Percentiles rank a stretch among this genome's conserved stretches.
phyloP scores from a whole-genome alignment of 1,140 invertebrate genomes.

The Bombus balteatus region DNA sequence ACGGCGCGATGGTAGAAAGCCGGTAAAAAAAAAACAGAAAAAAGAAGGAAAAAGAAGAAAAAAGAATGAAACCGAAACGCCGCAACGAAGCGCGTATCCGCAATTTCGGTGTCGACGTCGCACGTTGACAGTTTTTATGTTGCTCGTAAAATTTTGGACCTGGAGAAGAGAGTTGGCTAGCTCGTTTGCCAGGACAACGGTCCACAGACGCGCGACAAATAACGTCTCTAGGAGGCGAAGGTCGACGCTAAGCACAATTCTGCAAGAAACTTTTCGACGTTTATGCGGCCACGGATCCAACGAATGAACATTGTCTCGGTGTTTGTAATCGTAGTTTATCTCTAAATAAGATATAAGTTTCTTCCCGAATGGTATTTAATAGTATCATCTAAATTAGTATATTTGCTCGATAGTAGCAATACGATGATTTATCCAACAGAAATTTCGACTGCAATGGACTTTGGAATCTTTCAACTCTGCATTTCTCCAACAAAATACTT shows the following conservation, averaged over 20 bases:
- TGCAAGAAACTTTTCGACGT: constrained; percentile 13
- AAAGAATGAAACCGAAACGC: not conserved
- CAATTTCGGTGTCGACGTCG: constrained; percentile 13
- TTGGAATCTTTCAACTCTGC: too few species aligned
- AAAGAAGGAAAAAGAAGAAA: not conserved
- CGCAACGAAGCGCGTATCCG: not conserved
- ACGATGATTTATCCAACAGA: too few species aligned
- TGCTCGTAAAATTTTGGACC: constrained; percentile 31
- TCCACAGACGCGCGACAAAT: constrained; percentile 11
- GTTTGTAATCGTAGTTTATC: too few species aligned
- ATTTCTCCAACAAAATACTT: not conserved
- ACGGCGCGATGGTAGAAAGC: not conserved
- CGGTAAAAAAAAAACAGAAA: too few species aligned
- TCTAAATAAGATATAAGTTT: too few species aligned
- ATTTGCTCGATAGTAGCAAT: too few species aligned
- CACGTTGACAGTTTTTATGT: constrained; percentile 16
- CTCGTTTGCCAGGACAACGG: not conserved
- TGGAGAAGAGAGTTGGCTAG: not conserved
- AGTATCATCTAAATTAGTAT: not conserved
- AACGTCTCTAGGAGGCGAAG: not conserved
- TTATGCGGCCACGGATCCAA: not conserved
- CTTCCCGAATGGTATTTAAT: not conserved
- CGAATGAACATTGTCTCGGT: not conserved
- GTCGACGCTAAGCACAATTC: not conserved
- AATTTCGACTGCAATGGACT: too few species aligned